These are phyloP conservation scores for Yponomeuta cagnagella DNA, from an alignment of 2,888 invertebrate genomes.

Conservation along the genomic window DNA sequence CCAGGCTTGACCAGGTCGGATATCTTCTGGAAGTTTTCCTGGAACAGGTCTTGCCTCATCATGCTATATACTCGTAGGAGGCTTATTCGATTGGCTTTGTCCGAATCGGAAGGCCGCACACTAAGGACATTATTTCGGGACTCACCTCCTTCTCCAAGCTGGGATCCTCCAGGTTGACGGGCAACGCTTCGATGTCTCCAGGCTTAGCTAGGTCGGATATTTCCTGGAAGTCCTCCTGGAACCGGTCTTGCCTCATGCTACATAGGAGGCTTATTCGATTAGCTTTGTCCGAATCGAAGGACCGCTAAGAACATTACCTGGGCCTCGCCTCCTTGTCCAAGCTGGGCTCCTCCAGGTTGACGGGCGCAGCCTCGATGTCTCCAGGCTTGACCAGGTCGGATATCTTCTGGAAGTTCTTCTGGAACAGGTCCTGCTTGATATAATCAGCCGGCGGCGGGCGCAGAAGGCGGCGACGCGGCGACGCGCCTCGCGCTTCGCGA, in stretches of 20 bases:
- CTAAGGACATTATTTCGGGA: slow-evolving; percentile 26
- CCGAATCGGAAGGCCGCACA: too few relatives aligned
- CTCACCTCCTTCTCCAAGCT: slow-evolving; percentile 48
- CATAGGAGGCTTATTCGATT: too few relatives aligned
- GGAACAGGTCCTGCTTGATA: slow-evolving; percentile 74
- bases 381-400: slow-evolving; percentile 59
- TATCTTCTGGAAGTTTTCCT: slow-evolving; percentile 71
- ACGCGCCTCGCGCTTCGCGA: slow-evolving; percentile 34
- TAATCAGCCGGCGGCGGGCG: slow-evolving; percentile 77
- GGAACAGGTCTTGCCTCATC: slow-evolving; percentile 62
- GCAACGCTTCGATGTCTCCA: slow-evolving; percentile 45
- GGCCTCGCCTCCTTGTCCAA: slow-evolving; percentile 55
- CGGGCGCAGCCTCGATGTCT: slow-evolving; percentile 43
- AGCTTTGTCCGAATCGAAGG: too few relatives aligned
- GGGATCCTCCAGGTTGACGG: slow-evolving; percentile 44
- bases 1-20: slow-evolving; percentile 59
- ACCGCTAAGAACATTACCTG: neutral
- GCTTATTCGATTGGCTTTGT: too few relatives aligned
- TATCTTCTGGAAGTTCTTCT: slow-evolving; percentile 71
- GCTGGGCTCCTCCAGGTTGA: slow-evolving; percentile 42
- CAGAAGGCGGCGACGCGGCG: slow-evolving; percentile 65
- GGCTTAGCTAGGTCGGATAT: slow-evolving; percentile 63
- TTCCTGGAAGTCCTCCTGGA: slow-evolving; percentile 71
- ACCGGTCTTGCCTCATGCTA: slow-evolving; percentile 54
- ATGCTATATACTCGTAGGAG: too few relatives aligned